A percentile compares a stretch with the other conserved stretches of the same genome.
These are phyloP conservation scores for Caenorhabditis sp. DNA, from an alignment of 2,888 invertebrate species.

Conservation along the genomic window DNA sequence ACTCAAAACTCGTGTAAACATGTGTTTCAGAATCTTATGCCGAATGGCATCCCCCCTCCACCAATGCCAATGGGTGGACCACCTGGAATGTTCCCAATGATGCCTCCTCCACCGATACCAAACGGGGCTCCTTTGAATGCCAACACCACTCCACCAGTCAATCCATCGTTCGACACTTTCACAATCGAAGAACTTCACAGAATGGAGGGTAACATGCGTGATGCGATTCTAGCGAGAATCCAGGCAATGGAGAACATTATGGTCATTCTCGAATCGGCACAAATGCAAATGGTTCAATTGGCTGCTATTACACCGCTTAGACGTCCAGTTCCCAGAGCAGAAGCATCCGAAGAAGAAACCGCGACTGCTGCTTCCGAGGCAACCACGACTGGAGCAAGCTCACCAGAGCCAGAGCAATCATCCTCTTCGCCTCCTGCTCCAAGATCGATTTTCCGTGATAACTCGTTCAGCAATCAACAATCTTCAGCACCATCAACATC, in stretches of 20 bases:
- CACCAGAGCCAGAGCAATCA: neutral
- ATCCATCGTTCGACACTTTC: constrained; percentile 86
- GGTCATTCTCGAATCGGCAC: constrained; percentile 94
- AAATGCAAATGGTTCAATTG: constrained; percentile 85
- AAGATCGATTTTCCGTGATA: constrained; percentile 4
- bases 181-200: constrained; percentile 90
- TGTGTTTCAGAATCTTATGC: constrained; percentile 32
- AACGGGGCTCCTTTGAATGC: constrained; percentile 73
- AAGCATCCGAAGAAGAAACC: constrained; percentile 15
- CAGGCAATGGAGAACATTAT: constrained; percentile 91
- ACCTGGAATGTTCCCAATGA: constrained; percentile 79
- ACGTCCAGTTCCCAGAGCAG: neutral
- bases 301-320: constrained; percentile 20
- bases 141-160: neutral
- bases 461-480: constrained; percentile 21
- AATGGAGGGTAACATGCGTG: constrained; percentile 91
- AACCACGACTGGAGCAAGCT: neutral
- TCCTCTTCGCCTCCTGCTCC: neutral
- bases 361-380: neutral
- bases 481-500: constrained; percentile 13
- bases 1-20: neutral
- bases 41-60: constrained; percentile 2
- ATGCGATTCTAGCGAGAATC: constrained; percentile 93
- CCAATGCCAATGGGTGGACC: constrained; percentile 46
- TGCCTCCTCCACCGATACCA: constrained; percentile 81